Conservation (phyloP, 2,797 vertebrate genomes). For the Morelia viridis region DNA sequence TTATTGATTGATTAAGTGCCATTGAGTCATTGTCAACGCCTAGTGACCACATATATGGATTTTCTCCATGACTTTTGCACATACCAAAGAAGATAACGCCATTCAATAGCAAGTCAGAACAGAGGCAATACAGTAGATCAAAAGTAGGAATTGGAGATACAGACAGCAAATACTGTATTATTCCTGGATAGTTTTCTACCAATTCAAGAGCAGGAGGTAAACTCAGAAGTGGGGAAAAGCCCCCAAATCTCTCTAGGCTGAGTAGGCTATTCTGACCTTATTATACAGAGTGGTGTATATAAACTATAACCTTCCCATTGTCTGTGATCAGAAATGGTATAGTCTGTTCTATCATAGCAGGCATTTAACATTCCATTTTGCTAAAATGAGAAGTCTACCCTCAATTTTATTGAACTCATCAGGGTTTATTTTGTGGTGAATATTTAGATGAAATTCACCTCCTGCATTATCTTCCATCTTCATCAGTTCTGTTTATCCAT, state of each 20-base stretch:
- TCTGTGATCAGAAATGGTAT: not conserved
- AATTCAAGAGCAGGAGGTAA: not conserved
- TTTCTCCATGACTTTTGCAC: not conserved
- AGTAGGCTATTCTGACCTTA: not conserved
- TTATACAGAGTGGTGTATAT: not conserved
- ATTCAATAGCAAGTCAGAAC: not conserved
- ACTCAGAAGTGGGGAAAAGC: not conserved
- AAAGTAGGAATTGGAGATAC: not conserved
- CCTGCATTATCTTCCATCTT: not conserved
- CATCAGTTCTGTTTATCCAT: not conserved
- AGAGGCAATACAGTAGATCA: not conserved
- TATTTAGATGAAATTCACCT: not conserved
- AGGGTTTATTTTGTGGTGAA: not conserved
- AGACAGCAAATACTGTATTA: not conserved
- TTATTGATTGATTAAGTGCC: not conserved
- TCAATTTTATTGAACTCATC: not conserved
- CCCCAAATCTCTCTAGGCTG: not conserved
- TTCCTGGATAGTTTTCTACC: not conserved
- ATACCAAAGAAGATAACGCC: not conserved
- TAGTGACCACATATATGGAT: not conserved
- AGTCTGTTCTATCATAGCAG: not conserved
- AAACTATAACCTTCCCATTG: not conserved
- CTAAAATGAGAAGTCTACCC: not conserved
- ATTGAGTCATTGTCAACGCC: not conserved
- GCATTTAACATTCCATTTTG: not conserved